These are phyloP conservation scores for Sturnus vulgaris DNA, from an alignment of 2,113 vertebrate genomes.

Conservation along the genomic window DNA sequence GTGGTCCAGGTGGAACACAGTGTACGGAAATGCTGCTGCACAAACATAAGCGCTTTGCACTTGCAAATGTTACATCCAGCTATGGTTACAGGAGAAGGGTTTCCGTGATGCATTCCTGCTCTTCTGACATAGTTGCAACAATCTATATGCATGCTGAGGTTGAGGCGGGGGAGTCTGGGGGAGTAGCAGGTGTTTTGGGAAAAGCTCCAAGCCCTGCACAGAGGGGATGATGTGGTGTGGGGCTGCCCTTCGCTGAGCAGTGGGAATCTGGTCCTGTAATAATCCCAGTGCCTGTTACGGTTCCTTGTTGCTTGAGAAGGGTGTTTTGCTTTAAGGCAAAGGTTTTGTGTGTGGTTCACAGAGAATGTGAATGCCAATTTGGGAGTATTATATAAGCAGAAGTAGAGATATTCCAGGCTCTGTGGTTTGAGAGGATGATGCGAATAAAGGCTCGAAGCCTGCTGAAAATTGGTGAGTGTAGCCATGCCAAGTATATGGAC, in stretches of 20 bases:
- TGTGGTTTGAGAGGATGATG: constrained; percentile 13
- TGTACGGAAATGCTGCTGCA: constrained; percentile 37
- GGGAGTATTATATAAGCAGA: constrained; percentile 25
- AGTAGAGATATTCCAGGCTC: constrained; percentile 11
- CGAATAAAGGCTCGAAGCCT: background rate
- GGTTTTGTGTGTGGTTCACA: background rate
- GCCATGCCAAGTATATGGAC: background rate
- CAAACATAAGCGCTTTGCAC: constrained; percentile 24
- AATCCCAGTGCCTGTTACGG: background rate
- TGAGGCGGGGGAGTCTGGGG: background rate
- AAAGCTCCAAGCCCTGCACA: background rate
- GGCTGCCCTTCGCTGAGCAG: background rate
- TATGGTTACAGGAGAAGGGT: constrained; percentile 21
- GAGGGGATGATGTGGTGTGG: fast-evolving
- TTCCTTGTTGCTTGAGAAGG: background rate
- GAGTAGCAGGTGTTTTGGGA: constrained; percentile 11
- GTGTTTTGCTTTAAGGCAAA: constrained; percentile 23
- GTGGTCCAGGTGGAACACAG: constrained; percentile 14
- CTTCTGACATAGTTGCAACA: constrained; percentile 22
- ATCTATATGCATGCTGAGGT: constrained; percentile 48
- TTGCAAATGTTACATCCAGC: background rate
- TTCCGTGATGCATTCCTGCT: constrained; percentile 58
- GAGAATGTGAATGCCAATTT: constrained; percentile 2
- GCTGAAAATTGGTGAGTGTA: background rate
- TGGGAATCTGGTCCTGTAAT: background rate